phyloP scores from a whole-genome alignment of 2,113 vertebrate species.

The Aegypius monachus region DNA sequence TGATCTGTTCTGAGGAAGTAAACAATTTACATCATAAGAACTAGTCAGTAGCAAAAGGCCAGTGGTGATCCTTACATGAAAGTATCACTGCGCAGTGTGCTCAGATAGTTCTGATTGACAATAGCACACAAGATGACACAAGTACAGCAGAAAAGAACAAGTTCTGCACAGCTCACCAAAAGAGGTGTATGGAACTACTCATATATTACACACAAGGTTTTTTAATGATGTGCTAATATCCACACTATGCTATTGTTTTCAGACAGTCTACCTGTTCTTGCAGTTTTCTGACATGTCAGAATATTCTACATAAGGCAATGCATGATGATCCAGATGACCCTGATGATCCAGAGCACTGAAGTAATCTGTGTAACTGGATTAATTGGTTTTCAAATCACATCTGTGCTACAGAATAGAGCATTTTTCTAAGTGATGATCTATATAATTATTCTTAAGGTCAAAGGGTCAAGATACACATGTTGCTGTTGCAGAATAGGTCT shows the following conservation, averaged over 20 bases:
- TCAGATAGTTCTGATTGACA: not conserved
- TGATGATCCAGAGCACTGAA: not conserved
- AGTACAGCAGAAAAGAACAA: not conserved
- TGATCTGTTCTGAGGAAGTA: not conserved
- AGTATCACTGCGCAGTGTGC: no score
- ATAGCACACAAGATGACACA: accelerated
- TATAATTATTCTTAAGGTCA: not conserved
- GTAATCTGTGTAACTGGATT: not conserved
- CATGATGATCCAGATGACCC: no score
- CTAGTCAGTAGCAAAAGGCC: not conserved
- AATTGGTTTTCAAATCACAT: not conserved
- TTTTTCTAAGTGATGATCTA: not conserved
- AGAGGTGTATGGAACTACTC: not conserved
- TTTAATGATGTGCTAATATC: not conserved
- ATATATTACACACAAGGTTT: not conserved
- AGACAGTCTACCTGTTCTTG: not conserved
- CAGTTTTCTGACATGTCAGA: not conserved
- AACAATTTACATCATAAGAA: not conserved
- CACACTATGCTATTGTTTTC: not conserved
- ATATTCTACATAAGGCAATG: not conserved
- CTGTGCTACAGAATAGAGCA: not conserved
- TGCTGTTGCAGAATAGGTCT: not conserved
- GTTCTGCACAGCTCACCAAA: not conserved
- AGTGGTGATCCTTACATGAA: not conserved
- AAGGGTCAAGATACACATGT: not conserved